Base-by-base conservation (phyloP, 1,140 invertebrate species). In the Zaprionus vittiger region DNA sequence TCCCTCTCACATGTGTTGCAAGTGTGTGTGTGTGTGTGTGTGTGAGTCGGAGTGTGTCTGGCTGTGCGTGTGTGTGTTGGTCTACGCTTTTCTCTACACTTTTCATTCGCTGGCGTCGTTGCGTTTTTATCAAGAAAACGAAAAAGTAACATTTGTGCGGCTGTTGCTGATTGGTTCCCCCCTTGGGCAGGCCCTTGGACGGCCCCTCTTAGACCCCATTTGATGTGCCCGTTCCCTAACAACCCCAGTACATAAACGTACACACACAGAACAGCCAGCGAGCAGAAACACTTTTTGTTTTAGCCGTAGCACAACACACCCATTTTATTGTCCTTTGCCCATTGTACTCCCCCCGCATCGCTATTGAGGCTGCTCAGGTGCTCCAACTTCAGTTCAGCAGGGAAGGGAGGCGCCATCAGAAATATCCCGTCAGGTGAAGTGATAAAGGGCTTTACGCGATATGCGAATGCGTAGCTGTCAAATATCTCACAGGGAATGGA, bases 41-140 rank as follows among this genome's bases (percentile, higher is more conserved):
- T 44, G 69, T 64, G 76, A 67, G 72, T 54, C 31, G 9, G 24
- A 64, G 56, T 15, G 67, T 12, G 60, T 22, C 34, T 31, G 69
- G 63, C 72, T 60, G 65, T 56, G 69, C 60, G 38, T 57, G 47
- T 70, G 38, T 66, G 65, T 62, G 60, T 20, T 12, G 9, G 17
- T 64, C 44, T 63, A 77, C 81, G 80, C 66, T 84, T 75, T 86
- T 74, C 77, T 72, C 84, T 89, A 89, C 79, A 89, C 83, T 89
- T 89, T 81, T 89, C 84, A 87, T 87, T 87, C 84, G 84, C 75
- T 83, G 84, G 54, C 57, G 77, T 44, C 72, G 73, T 54, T 75
- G 61, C 71, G 85, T 81, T 79, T 65, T 77, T 80, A 84, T 87
- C 78, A 87, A 87, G 84, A 87, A 87, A 87, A 87, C 68, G 81